A percentile compares a stretch with the other conserved stretches of the same genome.
These are phyloP conservation scores for Plutella xylostella DNA, from an alignment of 2,888 invertebrate species.

Conservation along the genomic window DNA sequence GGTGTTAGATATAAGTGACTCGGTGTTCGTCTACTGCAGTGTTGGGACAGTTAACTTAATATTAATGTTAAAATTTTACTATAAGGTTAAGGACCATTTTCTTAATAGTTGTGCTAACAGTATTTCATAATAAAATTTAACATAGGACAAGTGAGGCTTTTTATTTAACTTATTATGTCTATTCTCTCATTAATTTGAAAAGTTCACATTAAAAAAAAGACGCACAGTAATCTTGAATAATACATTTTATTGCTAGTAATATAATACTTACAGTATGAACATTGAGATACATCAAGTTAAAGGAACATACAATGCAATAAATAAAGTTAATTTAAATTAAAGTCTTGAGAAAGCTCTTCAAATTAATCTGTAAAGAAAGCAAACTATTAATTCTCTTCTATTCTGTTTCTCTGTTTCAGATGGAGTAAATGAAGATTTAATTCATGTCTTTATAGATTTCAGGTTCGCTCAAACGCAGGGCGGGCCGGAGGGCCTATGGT, in stretches of 20 bases:
- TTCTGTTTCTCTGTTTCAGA: slow-evolving; percentile 64
- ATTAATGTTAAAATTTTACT: slow-evolving; percentile 18
- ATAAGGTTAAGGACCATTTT: slow-evolving; percentile 13
- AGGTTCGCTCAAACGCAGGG: slow-evolving; percentile 45
- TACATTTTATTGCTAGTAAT: slow-evolving; percentile 1
- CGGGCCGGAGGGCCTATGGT: slow-evolving; percentile 31
- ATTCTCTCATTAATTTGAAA: too few species aligned
- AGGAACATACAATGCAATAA: background rate
- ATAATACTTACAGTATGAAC: background rate
- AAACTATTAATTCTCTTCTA: slow-evolving; percentile 47
- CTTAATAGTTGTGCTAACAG: slow-evolving; percentile 27
- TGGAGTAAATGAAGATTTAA: slow-evolving; percentile 57
- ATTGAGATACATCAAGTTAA: slow-evolving; percentile 1
- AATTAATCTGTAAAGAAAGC: slow-evolving; percentile 50
- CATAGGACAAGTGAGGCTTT: slow-evolving; percentile 47
- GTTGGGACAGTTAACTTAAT: slow-evolving; percentile 29
- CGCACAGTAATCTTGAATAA: background rate
- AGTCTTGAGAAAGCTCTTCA: background rate
- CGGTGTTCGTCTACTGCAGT: slow-evolving; percentile 25
- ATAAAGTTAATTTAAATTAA: background rate
- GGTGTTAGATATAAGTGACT: slow-evolving; percentile 22
- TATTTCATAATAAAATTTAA: slow-evolving; percentile 44
- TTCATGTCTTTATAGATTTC: slow-evolving; percentile 35
- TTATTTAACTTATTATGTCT: too few species aligned
- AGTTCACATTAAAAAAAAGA: slow-evolving; percentile 22